Evolutionary conservation across 2,888 invertebrate species (phyloP).

Genomic region (Azorinus chamasolen): DNA sequence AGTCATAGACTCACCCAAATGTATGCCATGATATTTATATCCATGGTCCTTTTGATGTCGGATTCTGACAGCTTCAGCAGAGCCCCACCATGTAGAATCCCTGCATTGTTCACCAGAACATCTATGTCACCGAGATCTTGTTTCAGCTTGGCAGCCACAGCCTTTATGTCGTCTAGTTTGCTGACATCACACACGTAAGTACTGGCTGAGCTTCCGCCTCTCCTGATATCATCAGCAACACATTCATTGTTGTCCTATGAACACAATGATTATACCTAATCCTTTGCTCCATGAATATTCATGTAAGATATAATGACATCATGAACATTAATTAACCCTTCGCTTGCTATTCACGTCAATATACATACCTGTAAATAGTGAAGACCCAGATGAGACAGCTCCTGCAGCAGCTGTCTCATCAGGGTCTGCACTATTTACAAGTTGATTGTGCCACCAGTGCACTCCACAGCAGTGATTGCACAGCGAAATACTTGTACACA

Average conservation of each 20-base stretch:
- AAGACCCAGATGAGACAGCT: no score
- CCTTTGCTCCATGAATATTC: no score
- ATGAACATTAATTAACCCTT: no score
- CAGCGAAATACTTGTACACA: no score
- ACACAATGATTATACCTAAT: background rate
- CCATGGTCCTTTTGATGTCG: conserved; percentile 76
- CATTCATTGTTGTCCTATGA: conserved; percentile 71
- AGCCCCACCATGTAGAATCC: conserved; percentile 74
- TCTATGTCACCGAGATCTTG: conserved; percentile 79
- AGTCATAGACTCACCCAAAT: conserved; percentile 73
- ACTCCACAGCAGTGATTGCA: no score
- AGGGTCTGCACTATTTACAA: no score
- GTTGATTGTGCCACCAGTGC: no score
- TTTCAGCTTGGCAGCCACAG: conserved; percentile 67
- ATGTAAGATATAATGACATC: no score
- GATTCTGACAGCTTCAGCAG: conserved; percentile 71
- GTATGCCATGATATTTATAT: conserved; percentile 79
- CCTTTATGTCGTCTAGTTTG: conserved; percentile 66
- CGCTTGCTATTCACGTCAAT: no score
- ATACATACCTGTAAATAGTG: no score
- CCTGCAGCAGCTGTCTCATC: no score
- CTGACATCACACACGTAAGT: conserved; percentile 80
- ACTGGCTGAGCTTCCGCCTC: conserved; percentile 70
- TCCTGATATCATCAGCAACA: conserved; percentile 71
- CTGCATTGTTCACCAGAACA: conserved; percentile 84